Conservation (phyloP, 1,140 invertebrate genomes). For the Campoletis sonorensis region DNA sequence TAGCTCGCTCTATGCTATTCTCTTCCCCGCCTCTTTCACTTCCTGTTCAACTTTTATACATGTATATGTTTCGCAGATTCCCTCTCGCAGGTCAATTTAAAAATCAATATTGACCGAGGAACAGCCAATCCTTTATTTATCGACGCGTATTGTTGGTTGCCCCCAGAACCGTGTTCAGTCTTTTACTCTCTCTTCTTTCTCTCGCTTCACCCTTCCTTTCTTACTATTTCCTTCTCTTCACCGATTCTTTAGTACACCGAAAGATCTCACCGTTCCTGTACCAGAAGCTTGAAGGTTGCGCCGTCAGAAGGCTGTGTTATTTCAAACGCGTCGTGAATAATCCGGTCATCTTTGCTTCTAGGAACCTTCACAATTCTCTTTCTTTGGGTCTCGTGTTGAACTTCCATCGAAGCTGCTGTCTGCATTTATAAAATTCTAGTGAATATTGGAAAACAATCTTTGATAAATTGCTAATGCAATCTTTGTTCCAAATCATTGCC, state of each 20-base stretch:
- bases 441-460: too few species aligned
- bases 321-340: conserved; percentile 72
- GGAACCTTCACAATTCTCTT: neutral
- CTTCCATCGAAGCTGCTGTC: neutral
- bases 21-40: conserved; percentile 34
- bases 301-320: conserved; percentile 58
- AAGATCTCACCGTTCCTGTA: neutral
- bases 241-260: neutral
- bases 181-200: neutral
- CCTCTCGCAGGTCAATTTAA: conserved; percentile 76
- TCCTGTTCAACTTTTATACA: conserved; percentile 3
- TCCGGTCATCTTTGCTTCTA: conserved; percentile 61
- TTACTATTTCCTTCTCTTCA: neutral
- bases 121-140: conserved; percentile 76
- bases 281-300: conserved; percentile 47
- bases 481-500: too few species aligned
- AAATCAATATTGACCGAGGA: conserved; percentile 77
- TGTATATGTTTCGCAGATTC: conserved; percentile 63
- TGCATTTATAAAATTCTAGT: too few species aligned
- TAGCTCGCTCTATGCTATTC: conserved; percentile 25
- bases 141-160: conserved; percentile 71
- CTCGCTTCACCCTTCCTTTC: conserved; percentile 18
- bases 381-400: neutral
- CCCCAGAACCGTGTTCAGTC: conserved; percentile 49
- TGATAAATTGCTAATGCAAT: too few species aligned